A percentile compares a stretch with the other conserved stretches of the same genome.
phyloP scores from a whole-genome alignment of 2,113 vertebrate species.

The Podiceps cristatus region DNA sequence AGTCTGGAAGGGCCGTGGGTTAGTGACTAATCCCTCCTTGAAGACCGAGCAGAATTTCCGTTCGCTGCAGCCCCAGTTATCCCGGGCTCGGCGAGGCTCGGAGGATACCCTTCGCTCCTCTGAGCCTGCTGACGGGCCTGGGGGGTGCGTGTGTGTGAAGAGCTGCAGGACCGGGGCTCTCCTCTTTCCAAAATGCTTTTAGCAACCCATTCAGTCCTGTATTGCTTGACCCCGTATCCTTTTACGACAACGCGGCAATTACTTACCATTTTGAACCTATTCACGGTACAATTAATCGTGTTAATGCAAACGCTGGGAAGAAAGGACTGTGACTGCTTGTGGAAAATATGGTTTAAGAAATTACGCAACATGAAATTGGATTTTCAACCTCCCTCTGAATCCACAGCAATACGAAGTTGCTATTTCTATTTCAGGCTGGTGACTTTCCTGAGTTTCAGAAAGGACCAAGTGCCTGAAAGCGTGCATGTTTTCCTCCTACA shows the following conservation, averaged over 20 bases:
- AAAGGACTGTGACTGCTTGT: background rate
- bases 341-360: background rate
- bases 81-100: background rate
- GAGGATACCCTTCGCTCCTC: background rate
- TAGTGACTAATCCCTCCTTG: background rate
- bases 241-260: background rate
- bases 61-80: rapidly evolving
- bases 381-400: background rate
- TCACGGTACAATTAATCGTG: background rate
- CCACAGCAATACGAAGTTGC: background rate
- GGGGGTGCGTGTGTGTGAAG: rapidly evolving
- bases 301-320: background rate
- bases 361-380: background rate
- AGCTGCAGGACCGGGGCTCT: background rate
- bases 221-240: background rate
- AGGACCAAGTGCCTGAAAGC: background rate
- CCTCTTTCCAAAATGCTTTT: background rate
- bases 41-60: background rate
- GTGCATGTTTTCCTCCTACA: background rate
- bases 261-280: background rate
- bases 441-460: background rate
- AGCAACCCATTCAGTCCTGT: background rate
- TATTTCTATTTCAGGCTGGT: background rate
- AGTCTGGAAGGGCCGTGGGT: background rate
- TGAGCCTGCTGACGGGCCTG: background rate